These are phyloP conservation scores for Pseudachorutes palmiensis DNA, from an alignment of 1,140 invertebrate species.

Conservation along the genomic window DNA sequence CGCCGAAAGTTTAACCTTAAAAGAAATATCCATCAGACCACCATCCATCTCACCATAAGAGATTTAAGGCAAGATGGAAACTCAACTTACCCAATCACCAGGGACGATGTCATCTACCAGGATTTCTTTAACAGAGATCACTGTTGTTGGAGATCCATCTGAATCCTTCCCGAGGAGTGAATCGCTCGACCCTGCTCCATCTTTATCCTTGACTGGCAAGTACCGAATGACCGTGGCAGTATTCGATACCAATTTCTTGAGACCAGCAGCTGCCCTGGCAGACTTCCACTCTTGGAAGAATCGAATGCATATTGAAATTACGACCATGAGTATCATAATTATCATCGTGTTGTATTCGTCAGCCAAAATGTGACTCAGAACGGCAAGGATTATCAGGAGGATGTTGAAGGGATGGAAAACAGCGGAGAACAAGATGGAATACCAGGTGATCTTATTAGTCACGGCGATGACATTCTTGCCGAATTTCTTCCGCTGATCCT, in stretches of 20 bases:
- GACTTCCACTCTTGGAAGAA: slow-evolving; percentile 26
- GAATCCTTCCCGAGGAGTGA: neutral
- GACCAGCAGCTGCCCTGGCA: neutral
- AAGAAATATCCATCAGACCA: neutral
- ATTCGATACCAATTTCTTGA: slow-evolving; percentile 12
- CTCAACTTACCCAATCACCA: slow-evolving; percentile 21
- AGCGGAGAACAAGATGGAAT: slow-evolving; percentile 12
- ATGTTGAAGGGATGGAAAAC: slow-evolving; percentile 24
- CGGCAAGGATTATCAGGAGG: slow-evolving; percentile 15
- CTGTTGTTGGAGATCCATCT: neutral
- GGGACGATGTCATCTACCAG: slow-evolving; percentile 8
- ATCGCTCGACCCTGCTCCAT: neutral
- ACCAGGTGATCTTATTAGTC: slow-evolving; percentile 13
- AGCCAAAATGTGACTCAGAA: neutral
- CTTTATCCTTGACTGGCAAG: neutral
- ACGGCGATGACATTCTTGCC: slow-evolving; percentile 12
- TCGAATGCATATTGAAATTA: slow-evolving; percentile 13
- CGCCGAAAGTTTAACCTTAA: neutral
- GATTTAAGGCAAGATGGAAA: neutral
- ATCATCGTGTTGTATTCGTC: slow-evolving; percentile 19
- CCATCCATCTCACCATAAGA: neutral
- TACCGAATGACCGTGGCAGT: slow-evolving; percentile 19
- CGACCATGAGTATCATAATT: slow-evolving; percentile 23
- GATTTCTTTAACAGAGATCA: neutral
- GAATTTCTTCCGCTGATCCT: neutral